Conservation (phyloP, 2,797 vertebrate genomes). For the Falco columbarius region DNA sequence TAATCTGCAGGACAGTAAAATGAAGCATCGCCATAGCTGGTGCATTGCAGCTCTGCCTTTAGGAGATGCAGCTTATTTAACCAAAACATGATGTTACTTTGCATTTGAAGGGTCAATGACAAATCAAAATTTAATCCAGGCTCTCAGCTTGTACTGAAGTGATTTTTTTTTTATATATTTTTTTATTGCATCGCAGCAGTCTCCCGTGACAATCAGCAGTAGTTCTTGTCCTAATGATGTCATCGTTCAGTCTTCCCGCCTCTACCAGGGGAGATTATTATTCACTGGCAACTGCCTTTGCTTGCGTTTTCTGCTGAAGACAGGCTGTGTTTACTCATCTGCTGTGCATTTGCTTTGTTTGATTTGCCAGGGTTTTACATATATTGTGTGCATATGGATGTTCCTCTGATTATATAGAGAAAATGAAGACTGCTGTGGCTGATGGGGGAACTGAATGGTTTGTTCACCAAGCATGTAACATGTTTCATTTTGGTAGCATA, state of each 20-base stretch:
- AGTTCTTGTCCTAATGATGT: neutral
- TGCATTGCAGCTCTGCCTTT: constrained; percentile 40
- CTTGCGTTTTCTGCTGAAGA: neutral
- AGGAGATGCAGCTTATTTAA: neutral
- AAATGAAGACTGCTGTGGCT: neutral
- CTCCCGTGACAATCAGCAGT: neutral
- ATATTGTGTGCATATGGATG: neutral
- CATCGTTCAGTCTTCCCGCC: neutral
- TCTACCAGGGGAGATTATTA: neutral
- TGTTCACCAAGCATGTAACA: neutral
- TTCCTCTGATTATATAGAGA: neutral
- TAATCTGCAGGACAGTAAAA: neutral
- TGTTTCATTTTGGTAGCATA: neutral
- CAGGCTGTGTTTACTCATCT: neutral
- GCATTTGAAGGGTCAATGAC: neutral
- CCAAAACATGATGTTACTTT: neutral
- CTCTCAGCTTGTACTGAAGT: neutral
- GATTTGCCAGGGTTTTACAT: neutral
- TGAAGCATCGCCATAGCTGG: neutral
- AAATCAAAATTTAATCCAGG: neutral
- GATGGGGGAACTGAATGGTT: neutral
- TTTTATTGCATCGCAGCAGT: neutral
- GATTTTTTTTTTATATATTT: too few relatives aligned
- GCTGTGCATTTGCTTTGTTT: neutral
- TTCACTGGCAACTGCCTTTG: neutral